Base-by-base conservation (phyloP, 2,888 invertebrate species). In the Tortrix viridana region DNA sequence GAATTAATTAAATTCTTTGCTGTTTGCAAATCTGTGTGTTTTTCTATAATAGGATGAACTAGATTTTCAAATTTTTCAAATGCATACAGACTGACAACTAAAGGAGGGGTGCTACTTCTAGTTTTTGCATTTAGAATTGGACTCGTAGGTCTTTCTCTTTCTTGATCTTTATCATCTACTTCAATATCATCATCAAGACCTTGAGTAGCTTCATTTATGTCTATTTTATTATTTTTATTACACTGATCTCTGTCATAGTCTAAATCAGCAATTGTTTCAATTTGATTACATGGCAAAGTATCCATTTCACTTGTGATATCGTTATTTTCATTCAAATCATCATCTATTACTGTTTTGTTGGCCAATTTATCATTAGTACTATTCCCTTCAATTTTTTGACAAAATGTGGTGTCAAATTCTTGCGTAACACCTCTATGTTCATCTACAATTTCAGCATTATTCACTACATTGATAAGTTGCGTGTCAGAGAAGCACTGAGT, bases 51-150 rank as follows among this genome's bases (percentile, higher is more conserved):
- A 14, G 86, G 82, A 54, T 77, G 57, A 1, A 83, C 86, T 23
- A 85, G 62, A 46, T 72, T 76, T 74, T 89, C 90, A 71, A 91
- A 90, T 37, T 77, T 79, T 67, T 91, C 91, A 80, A 90, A 92
- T 12, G 70, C 66, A 38, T 86, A 82, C 20, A 90, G 68, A 41
- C 80, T 71, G 41, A 74, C 84, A 19, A 85, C 74, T 65, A 89
- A 69, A 22, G 82, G 80, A 0, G 75, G 67, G 56, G 70, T 65
- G 19, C 66, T 66, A 43, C 44, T 59, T 62, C 55, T 65, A 43
- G 65, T 52, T 23, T 37, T 57, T 38, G 46, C 37, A 63, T 72
- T 71, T 7, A 88, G 72, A 52, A 88, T 71, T 41, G 86, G 85
- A 68, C 88, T 89, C 43, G 14, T 14, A 22, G 52, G 22, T 16